A percentile compares a stretch with the other conserved stretches of the same genome.
phyloP scores from a whole-genome alignment of 1,140 invertebrate genomes.

The Drosophila auraria region DNA sequence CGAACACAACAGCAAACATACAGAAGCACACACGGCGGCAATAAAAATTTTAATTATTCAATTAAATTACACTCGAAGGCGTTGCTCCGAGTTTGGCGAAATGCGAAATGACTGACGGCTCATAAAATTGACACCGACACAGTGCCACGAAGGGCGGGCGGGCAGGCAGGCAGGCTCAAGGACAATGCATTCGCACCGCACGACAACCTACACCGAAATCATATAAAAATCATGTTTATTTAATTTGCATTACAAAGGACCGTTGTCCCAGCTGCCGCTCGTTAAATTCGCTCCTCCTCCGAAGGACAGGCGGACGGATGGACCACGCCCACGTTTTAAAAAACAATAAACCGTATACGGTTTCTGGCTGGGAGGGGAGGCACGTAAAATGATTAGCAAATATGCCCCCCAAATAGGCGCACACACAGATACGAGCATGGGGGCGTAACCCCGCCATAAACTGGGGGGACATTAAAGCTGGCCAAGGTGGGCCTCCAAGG shows the following conservation, averaged over 20 bases:
- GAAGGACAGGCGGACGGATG: background rate
- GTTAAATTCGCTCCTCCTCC: conserved; percentile 63
- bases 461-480: conserved; percentile 37
- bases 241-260: conserved; percentile 76
- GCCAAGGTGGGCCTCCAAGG: conserved; percentile 27
- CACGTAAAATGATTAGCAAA: conserved; percentile 79
- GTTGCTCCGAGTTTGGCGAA: conserved; percentile 62
- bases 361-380: background rate
- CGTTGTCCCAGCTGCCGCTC: conserved; percentile 45
- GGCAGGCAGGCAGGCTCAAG: conserved; percentile 6
- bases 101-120: conserved; percentile 75
- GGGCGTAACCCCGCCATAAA: conserved; percentile 36
- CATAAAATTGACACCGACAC: conserved; percentile 76
- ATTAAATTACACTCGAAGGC: conserved; percentile 82
- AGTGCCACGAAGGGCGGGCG: conserved; percentile 50
- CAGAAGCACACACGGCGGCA: conserved; percentile 50
- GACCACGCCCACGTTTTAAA: conserved; percentile 70
- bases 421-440: conserved; percentile 10
- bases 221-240: conserved; percentile 82
- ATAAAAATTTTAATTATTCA: conserved; percentile 84
- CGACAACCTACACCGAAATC: conserved; percentile 53
- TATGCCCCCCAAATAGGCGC: conserved; percentile 55
- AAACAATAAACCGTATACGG: conserved; percentile 67
- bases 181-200: conserved; percentile 30
- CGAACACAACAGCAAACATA: conserved; percentile 1